Percentiles rank a stretch among this genome's conserved stretches.
These are phyloP conservation scores for Stenurella melanura DNA, from an alignment of 2,888 invertebrate genomes.

Conservation along the genomic window DNA sequence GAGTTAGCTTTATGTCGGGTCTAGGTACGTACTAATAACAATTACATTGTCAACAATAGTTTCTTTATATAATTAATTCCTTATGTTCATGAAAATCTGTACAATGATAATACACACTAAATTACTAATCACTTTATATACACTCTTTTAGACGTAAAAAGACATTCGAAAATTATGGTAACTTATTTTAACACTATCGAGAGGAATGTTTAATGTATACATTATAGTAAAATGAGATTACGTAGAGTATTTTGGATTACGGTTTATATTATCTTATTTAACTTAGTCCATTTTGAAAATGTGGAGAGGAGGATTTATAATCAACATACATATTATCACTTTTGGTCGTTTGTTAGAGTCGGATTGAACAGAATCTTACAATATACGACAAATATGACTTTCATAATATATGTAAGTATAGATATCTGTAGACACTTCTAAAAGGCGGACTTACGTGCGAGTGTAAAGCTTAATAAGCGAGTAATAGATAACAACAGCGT, in stretches of 20 bases:
- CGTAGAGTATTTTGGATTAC: constrained; percentile 34
- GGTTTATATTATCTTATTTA: constrained; percentile 3
- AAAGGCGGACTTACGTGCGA: no score
- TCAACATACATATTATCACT: not conserved
- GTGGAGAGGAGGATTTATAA: not conserved
- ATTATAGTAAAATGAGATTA: constrained; percentile 31
- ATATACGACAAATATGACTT: no score
- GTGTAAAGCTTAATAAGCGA: no score
- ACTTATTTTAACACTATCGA: constrained; percentile 12
- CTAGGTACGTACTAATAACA: constrained; percentile 22
- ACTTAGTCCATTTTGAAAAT: constrained; percentile 4
- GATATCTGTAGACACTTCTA: no score
- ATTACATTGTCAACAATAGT: constrained; percentile 31
- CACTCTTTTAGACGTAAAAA: constrained; percentile 23
- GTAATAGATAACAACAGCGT: no score
- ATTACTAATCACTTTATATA: constrained; percentile 25
- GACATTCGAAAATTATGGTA: constrained; percentile 36
- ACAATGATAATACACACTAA: constrained; percentile 37
- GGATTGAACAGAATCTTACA: constrained; percentile 1
- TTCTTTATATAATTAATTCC: constrained; percentile 11
- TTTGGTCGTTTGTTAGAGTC: not conserved
- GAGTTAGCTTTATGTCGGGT: constrained; percentile 3
- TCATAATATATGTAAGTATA: no score
- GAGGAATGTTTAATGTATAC: constrained; percentile 11
- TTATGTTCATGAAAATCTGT: constrained; percentile 31